Evolutionary conservation across 2,888 invertebrate species (phyloP), one percentile per base, ranked within the genome.

Genomic region (Encarsia formosa): DNA sequence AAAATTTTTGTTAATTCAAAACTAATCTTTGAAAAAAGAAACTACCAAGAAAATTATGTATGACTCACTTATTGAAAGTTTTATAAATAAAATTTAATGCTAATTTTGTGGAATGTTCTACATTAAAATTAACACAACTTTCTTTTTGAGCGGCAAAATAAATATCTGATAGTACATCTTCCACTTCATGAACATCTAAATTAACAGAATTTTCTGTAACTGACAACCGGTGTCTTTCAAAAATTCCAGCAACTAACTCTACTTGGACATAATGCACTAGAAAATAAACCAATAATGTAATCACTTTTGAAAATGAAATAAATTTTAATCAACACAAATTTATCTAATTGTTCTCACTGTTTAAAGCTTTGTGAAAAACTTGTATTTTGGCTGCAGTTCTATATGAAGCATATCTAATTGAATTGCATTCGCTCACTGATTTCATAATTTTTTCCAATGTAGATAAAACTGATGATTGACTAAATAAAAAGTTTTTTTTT

Each of bases 391-490:
- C 80, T 15, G 89, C 88, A 54, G 87, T 82, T 59, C 88, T 79
- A 67, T 91, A 90, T 3, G 84, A 83, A 57, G 84, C 82, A 74
- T 88, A 89, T 67, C 85, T 85, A 54, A 90, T 84, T 41, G 78
- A 79, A 65, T 86, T 83, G 63, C 81, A 84, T 51, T 82, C 82
- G 59, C 82, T 79, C 22, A 86, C 69, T 34, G 76, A 74, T 58
- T 79, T 77, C 65, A 80, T 75, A 15, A 84, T 78, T 59, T 78
- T 78, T 31, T 71, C 66, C 74, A 82, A 85, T 43, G 79, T 78
- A 59, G 78, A 77, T 48, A 73, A 70, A 39, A 78, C 77, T 15
- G 76, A 77, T 5, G 63, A 62, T 63, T 80, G 78, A 59, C 83
- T 83, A 60, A 76, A 77, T 50, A 54, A 54, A 2, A 4, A 37